phyloP scores from a whole-genome alignment of 2,113 vertebrate genomes.

The Nesogale talazaci region DNA sequence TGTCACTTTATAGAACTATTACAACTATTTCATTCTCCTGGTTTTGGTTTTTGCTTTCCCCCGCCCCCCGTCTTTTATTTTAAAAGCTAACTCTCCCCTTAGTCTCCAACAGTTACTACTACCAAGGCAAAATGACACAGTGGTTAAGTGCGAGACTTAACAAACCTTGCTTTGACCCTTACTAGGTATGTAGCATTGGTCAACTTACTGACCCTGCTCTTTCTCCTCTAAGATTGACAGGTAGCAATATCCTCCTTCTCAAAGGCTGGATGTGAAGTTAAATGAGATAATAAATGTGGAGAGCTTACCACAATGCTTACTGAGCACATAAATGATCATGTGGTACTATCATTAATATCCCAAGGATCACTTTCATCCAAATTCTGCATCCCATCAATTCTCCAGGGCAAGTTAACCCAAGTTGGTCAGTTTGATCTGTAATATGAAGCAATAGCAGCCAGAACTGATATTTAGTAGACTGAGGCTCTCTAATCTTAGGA shows the following conservation, averaged over 20 bases:
- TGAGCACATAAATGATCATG: background rate
- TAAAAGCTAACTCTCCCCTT: background rate
- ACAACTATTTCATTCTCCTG: background rate
- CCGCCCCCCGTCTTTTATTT: background rate
- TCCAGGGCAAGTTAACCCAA: background rate
- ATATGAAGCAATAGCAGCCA: background rate
- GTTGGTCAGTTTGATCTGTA: background rate
- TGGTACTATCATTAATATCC: background rate
- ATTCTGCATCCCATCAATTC: background rate
- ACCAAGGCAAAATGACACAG: background rate
- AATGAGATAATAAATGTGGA: background rate
- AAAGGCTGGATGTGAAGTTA: background rate
- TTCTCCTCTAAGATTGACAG: background rate
- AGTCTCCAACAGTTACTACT: background rate
- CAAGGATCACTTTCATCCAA: background rate
- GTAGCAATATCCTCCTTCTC: background rate
- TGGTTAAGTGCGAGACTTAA: background rate
- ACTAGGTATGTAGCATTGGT: background rate
- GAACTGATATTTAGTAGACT: background rate
- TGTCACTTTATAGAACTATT: background rate
- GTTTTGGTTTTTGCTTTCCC: too few species aligned
- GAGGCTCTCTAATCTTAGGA: constrained; percentile 26
- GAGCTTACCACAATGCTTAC: background rate
- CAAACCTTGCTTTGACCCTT: background rate
- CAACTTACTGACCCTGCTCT: background rate